Evolutionary conservation across 2,797 vertebrate genomes (phyloP).

Genomic region (Anabacerthia variegaticeps): DNA sequence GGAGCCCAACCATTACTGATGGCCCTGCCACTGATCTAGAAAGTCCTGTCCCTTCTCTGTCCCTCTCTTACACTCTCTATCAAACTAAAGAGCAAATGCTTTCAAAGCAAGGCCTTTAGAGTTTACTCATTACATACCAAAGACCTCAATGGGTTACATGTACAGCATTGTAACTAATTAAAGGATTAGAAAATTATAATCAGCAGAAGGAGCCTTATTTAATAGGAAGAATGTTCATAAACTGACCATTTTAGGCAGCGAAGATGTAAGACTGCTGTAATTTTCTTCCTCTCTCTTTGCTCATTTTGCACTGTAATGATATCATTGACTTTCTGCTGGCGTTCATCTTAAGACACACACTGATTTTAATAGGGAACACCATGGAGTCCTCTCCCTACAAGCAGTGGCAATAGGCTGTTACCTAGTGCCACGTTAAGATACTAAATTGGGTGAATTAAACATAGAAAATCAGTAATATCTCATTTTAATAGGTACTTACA

Average conservation of each 20-base stretch:
- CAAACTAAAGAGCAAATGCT: background rate
- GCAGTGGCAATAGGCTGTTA: background rate
- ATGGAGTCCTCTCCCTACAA: background rate
- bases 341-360: background rate
- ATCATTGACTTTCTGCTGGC: background rate
- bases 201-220: background rate
- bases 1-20: background rate
- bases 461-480: background rate
- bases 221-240: background rate
- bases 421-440: background rate
- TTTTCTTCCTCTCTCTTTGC: background rate
- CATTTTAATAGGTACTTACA: background rate
- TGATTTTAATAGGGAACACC: background rate
- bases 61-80: background rate
- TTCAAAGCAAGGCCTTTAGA: background rate
- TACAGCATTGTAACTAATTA: background rate
- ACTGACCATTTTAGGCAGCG: background rate
- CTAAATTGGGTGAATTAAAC: background rate
- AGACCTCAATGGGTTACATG: background rate
- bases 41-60: background rate
- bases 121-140: background rate
- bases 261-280: background rate
- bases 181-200: background rate
- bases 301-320: background rate
- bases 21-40: background rate